Evolutionary conservation across 2,113 vertebrate species (phyloP).

Genomic region (Tonatia bakeri): DNA sequence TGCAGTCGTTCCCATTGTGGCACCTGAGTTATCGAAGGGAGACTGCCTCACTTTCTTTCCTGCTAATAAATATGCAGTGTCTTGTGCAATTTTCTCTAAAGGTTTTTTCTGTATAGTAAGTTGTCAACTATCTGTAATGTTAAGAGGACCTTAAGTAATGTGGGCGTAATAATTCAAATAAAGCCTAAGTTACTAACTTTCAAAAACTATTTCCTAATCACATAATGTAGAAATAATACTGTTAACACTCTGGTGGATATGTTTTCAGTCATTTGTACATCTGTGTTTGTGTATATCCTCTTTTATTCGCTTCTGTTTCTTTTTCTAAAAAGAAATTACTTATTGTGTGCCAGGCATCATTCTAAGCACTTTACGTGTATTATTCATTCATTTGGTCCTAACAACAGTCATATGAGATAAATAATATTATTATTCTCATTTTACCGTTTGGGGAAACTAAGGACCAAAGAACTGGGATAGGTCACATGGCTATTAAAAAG

Average conservation of each 20-base stretch:
- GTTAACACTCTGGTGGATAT: background rate
- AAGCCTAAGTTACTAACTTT: constrained; percentile 11
- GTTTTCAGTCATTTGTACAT: background rate
- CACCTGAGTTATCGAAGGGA: background rate
- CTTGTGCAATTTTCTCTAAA: background rate
- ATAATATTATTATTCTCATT: background rate
- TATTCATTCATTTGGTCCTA: background rate
- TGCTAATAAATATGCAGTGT: background rate
- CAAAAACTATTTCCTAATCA: background rate
- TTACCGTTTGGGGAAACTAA: background rate
- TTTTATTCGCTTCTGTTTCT: background rate
- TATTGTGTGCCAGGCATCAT: too few species aligned
- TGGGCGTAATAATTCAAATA: background rate
- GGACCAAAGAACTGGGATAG: background rate
- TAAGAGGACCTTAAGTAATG: background rate
- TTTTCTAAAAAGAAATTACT: background rate
- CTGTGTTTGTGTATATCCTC: background rate
- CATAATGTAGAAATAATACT: constrained; percentile 9
- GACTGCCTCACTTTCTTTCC: background rate
- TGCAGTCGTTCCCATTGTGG: background rate
- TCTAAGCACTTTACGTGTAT: background rate
- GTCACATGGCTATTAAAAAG: background rate
- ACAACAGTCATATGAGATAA: background rate
- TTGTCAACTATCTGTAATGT: background rate
- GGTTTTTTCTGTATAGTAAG: background rate